These are phyloP conservation scores for Cotesia glomerata DNA, from an alignment of 1,140 invertebrate species.

Conservation along the genomic window DNA sequence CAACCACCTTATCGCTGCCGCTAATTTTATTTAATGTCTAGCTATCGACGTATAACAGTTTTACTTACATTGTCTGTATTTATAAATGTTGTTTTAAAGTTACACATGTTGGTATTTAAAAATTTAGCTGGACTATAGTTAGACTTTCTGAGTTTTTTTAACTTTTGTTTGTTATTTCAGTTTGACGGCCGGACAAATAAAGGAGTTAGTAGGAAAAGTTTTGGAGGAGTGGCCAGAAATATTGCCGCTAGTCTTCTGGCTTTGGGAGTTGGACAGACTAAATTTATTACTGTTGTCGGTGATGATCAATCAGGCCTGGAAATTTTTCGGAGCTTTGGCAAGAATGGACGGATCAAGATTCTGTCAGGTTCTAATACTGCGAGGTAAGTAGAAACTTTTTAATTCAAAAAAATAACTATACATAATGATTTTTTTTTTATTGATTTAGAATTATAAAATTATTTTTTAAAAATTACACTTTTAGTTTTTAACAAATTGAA, in stretches of 20 bases:
- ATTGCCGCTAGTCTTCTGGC: slow-evolving; percentile 84
- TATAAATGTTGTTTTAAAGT: too few species aligned
- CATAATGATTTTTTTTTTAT: too few species aligned
- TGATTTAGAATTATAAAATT: too few species aligned
- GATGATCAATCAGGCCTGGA: slow-evolving; percentile 67
- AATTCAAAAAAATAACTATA: neutral
- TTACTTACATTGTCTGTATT: too few species aligned
- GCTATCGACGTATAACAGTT: too few species aligned
- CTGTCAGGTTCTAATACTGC: slow-evolving; percentile 52
- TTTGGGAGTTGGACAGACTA: slow-evolving; percentile 68
- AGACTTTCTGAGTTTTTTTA: slow-evolving; percentile 19
- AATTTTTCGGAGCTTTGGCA: slow-evolving; percentile 62
- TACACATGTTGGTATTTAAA: neutral
- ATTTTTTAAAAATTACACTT: too few species aligned
- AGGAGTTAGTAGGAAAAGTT: slow-evolving; percentile 68
- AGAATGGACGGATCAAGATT: slow-evolving; percentile 47
- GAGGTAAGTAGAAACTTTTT: slow-evolving; percentile 47
- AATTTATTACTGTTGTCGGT: slow-evolving; percentile 83
- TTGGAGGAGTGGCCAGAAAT: slow-evolving; percentile 90
- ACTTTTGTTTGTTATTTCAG: slow-evolving; percentile 53
- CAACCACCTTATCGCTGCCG: too few species aligned
- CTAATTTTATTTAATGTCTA: too few species aligned
- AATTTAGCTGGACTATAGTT: neutral
- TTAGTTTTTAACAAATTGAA: too few species aligned
- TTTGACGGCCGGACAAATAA: slow-evolving; percentile 79